Evolutionary conservation across 2,888 invertebrate genomes (phyloP).

Genomic region (Alentia gelatinosa): DNA sequence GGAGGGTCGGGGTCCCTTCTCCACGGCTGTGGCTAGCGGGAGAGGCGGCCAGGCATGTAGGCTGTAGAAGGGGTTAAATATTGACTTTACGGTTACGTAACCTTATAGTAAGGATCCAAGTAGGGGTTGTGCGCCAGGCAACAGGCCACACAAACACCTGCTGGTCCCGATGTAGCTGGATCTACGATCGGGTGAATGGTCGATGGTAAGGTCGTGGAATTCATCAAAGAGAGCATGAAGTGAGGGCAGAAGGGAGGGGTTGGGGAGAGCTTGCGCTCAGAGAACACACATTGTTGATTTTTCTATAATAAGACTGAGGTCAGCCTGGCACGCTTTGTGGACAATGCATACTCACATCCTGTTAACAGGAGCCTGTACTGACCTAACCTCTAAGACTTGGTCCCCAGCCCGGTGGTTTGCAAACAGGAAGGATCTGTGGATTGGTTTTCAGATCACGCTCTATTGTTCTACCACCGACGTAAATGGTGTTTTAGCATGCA

Average conservation of each 20-base stretch:
- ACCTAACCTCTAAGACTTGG: too few species aligned
- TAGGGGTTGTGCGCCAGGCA: not conserved
- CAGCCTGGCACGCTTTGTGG: too few species aligned
- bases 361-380: too few species aligned
- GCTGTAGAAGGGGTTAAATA: not conserved
- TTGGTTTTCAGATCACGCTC: too few species aligned
- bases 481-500: too few species aligned
- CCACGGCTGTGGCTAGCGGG: not conserved
- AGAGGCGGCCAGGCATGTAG: not conserved
- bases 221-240: not conserved
- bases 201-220: not conserved
- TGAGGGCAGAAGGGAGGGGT: not conserved
- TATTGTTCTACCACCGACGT: too few species aligned
- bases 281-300: too few species aligned
- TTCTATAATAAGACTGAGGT: too few species aligned
- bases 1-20: not conserved
- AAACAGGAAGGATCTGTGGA: too few species aligned
- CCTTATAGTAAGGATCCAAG: not conserved
- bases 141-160: not conserved
- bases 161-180: not conserved
- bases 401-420: too few species aligned
- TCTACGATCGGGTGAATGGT: not conserved
- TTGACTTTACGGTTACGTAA: not conserved
- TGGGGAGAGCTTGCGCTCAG: not conserved
- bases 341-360: too few species aligned